Evolutionary conservation across 2,797 vertebrate species (phyloP).

Genomic region (Bradypus variegatus): DNA sequence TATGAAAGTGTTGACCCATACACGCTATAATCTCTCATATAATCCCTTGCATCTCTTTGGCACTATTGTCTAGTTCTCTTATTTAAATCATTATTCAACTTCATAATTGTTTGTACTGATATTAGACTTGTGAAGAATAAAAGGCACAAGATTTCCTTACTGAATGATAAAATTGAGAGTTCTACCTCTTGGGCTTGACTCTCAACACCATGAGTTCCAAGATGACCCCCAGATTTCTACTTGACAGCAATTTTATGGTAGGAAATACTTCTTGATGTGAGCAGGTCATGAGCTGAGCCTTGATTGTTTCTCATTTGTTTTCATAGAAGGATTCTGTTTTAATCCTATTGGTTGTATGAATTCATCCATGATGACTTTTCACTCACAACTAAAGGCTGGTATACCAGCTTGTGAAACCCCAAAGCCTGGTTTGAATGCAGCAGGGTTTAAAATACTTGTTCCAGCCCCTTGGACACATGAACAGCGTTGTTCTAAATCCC

Average conservation of each 20-base stretch:
- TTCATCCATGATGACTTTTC: not conserved
- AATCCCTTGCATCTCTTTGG: not conserved
- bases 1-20: rapidly evolving
- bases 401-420: not conserved
- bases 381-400: not conserved
- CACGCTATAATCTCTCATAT: not conserved
- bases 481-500: not conserved
- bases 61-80: not conserved
- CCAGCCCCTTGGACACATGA: not conserved
- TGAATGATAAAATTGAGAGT: not conserved
- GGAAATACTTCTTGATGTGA: not conserved
- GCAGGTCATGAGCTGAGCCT: not conserved
- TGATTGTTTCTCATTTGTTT: not conserved
- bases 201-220: not conserved
- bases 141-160: not conserved
- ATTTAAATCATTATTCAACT: not conserved
- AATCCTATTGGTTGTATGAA: not conserved
- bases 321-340: not conserved
- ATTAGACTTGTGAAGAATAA: not conserved
- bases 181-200: not conserved
- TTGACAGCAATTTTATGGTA: not conserved
- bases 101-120: not conserved
- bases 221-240: not conserved
- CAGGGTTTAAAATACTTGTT: not conserved
- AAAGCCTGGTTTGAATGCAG: not conserved